Conservation (phyloP, 1,140 invertebrate species). For the Eurosta solidaginis region DNA sequence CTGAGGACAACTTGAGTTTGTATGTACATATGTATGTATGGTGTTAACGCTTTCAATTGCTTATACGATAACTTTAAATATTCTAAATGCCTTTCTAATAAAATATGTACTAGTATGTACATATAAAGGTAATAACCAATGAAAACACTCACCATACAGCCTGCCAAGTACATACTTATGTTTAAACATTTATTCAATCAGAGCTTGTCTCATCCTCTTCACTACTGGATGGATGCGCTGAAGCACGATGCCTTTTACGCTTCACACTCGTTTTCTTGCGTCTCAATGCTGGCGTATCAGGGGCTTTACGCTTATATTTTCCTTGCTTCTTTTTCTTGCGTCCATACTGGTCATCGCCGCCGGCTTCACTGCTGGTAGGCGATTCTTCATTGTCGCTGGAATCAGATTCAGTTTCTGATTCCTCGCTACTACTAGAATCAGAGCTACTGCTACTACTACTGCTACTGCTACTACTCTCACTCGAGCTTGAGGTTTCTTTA, state of each 20-base stretch:
- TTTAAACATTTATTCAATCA: constrained; percentile 28
- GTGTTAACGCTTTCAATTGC: too few species aligned
- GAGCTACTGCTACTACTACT: not conserved
- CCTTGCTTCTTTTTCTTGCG: constrained; percentile 55
- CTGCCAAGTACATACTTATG: too few species aligned
- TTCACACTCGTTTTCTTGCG: constrained; percentile 55
- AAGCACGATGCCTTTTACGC: constrained; percentile 46
- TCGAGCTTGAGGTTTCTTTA: constrained; percentile 27
- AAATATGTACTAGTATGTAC: too few species aligned
- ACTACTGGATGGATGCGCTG: constrained; percentile 35
- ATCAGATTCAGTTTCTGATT: constrained; percentile 41
- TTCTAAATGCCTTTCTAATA: too few species aligned
- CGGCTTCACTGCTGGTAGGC: constrained; percentile 47
- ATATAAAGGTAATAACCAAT: too few species aligned
- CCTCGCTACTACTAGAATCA: constrained; percentile 7
- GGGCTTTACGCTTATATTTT: constrained; percentile 55
- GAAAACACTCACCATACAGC: too few species aligned
- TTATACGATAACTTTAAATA: too few species aligned
- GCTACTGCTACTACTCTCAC: not conserved
- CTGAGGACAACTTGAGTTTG: too few species aligned
- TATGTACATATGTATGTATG: too few species aligned
- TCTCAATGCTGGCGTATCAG: constrained; percentile 45
- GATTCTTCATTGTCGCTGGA: constrained; percentile 57
- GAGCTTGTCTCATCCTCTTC: constrained; percentile 31
- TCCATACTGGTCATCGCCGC: constrained; percentile 55